Percentiles rank a stretch among this genome's conserved stretches.
Evolutionary conservation across 2,113 vertebrate genomes (phyloP).

Genomic region (Microcebus jonahi): DNA sequence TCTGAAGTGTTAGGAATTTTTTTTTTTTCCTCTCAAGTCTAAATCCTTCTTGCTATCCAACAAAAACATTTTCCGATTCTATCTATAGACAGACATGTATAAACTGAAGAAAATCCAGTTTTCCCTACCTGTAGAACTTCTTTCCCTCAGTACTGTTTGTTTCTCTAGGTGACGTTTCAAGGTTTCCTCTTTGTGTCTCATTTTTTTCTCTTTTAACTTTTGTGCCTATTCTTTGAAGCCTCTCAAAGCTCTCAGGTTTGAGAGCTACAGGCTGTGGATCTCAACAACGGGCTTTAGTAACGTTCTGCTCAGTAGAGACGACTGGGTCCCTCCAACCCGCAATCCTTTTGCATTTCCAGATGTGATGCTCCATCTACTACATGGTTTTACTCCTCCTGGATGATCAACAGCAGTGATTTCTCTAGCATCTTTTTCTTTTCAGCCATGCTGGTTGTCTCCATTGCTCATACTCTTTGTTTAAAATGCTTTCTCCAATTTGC

Average conservation of each 20-base stretch:
- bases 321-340: fast-evolving
- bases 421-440: not conserved
- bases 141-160: not conserved
- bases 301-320: not conserved
- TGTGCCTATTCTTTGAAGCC: not conserved
- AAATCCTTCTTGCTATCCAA: not conserved
- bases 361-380: not conserved
- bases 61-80: not conserved
- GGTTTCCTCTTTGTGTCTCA: not conserved
- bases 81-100: not conserved
- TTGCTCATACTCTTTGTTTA: not conserved
- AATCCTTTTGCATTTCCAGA: not conserved
- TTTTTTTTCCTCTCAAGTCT: not conserved
- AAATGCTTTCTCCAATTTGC: not conserved
- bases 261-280: not conserved
- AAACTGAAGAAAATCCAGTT: not conserved
- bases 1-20: not conserved
- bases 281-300: not conserved
- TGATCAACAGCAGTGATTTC: not conserved
- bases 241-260: not conserved
- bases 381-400: not conserved
- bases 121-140: not conserved
- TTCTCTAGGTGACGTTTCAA: not conserved
- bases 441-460: not conserved
- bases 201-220: not conserved